phyloP scores from a whole-genome alignment of 1,140 invertebrate species.

The Neuroterus valhalla region DNA sequence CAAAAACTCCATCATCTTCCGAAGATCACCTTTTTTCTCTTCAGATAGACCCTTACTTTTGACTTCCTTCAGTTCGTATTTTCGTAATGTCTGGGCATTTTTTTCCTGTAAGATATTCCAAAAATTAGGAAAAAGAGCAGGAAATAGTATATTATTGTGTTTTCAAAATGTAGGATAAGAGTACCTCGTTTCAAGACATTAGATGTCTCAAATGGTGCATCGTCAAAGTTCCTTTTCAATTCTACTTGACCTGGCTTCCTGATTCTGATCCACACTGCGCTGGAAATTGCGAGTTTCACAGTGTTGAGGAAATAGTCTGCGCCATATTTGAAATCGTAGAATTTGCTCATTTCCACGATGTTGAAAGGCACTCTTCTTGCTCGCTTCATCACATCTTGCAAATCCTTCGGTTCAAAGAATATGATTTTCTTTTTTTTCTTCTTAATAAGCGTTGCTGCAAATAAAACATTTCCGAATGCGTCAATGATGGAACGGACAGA shows the following conservation, averaged over 20 bases:
- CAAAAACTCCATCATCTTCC: not conserved
- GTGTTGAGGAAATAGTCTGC: not conserved
- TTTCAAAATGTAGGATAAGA: too few relatives aligned
- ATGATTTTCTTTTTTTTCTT: too few relatives aligned
- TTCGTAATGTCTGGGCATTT: not conserved
- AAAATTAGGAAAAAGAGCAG: too few relatives aligned
- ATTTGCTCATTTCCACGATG: not conserved
- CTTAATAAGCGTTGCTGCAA: not conserved
- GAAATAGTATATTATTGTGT: too few relatives aligned
- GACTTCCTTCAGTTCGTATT: not conserved
- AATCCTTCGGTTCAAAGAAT: too few relatives aligned
- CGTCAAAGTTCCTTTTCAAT: too few relatives aligned
- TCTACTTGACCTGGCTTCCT: not conserved
- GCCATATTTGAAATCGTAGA: constrained; percentile 18
- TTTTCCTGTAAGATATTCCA: not conserved
- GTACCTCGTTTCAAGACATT: too few relatives aligned
- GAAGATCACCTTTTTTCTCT: constrained; percentile 19
- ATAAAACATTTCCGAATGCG: not conserved
- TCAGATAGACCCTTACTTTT: not conserved
- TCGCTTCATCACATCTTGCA: too few relatives aligned
- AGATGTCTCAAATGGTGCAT: too few relatives aligned
- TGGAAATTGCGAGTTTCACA: not conserved
- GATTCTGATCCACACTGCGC: not conserved
- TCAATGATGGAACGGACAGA: not conserved
- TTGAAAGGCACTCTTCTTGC: not conserved